These are phyloP conservation scores for Matsumurasca onukii DNA, from an alignment of 1,140 invertebrate genomes.

Conservation along the genomic window DNA sequence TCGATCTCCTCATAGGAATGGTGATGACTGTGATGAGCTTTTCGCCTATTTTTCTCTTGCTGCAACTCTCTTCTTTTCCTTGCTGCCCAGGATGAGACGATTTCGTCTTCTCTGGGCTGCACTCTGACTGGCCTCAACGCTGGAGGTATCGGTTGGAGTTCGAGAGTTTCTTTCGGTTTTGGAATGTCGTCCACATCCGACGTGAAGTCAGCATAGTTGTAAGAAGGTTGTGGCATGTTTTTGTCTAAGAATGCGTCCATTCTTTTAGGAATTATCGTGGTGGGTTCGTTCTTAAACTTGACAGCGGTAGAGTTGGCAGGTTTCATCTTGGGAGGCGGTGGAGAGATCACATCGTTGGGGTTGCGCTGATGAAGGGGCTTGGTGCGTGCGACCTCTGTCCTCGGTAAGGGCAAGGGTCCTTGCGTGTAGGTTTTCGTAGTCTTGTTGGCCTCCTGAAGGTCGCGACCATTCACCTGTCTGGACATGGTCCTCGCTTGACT, in stretches of 20 bases:
- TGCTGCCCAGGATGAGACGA: conserved; percentile 16
- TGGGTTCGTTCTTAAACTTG: conserved; percentile 16
- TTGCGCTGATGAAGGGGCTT: conserved; percentile 17
- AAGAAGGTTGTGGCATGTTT: conserved; percentile 11
- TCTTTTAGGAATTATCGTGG: conserved; percentile 4
- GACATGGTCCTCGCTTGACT: background rate
- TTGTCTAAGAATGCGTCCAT: conserved; percentile 14
- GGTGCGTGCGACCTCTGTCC: background rate
- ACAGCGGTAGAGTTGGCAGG: background rate
- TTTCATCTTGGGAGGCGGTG: conserved; percentile 5
- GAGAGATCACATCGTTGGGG: conserved; percentile 13
- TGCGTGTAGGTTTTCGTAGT: background rate
- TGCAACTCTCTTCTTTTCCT: conserved; percentile 18
- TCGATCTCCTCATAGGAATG: conserved; percentile 18
- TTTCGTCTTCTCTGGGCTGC: conserved; percentile 11
- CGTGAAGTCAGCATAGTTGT: conserved; percentile 26
- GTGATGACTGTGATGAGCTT: background rate
- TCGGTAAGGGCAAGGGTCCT: background rate
- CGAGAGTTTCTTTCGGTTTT: conserved; percentile 10
- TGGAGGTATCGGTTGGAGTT: conserved; percentile 1
- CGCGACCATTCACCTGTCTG: conserved; percentile 1
- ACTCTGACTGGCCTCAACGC: background rate
- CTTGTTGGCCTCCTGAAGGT: conserved; percentile 3
- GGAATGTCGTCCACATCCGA: background rate
- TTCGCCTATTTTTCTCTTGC: conserved; percentile 7